These are phyloP conservation scores for Lacanobia oleracea DNA, from an alignment of 2,888 invertebrate species.

Conservation along the genomic window DNA sequence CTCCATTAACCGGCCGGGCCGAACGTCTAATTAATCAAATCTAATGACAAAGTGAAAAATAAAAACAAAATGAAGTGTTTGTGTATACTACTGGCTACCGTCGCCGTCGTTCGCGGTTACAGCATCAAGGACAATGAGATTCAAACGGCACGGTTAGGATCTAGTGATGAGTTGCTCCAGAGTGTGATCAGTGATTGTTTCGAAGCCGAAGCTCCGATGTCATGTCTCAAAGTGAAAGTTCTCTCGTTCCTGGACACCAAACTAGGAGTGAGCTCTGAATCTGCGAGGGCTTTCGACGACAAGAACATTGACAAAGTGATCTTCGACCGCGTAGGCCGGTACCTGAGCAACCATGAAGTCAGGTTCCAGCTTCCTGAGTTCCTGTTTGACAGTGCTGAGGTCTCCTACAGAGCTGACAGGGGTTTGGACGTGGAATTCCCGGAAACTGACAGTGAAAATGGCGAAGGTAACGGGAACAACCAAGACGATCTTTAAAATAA, in stretches of 20 bases:
- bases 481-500: not conserved
- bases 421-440: slow-evolving; percentile 92
- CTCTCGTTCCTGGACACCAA: slow-evolving; percentile 94
- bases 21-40: slow-evolving; percentile 87
- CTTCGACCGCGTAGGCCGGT: slow-evolving; percentile 93
- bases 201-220: slow-evolving; percentile 92
- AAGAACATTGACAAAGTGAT: slow-evolving; percentile 94
- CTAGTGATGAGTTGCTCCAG: slow-evolving; percentile 93
- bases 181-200: slow-evolving; percentile 94
- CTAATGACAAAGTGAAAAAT: slow-evolving; percentile 85
- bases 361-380: slow-evolving; percentile 93
- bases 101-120: slow-evolving; percentile 86
- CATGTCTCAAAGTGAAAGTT: slow-evolving; percentile 94
- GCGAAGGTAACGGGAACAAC: slow-evolving; percentile 85
- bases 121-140: slow-evolving; percentile 91
- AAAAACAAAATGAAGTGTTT: slow-evolving; percentile 87
- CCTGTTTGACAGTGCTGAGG: slow-evolving; percentile 92
- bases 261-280: slow-evolving; percentile 91
- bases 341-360: slow-evolving; percentile 94
- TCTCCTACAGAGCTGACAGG: slow-evolving; percentile 92
- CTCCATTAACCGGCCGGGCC: slow-evolving; percentile 87
- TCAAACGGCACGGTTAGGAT: slow-evolving; percentile 89
- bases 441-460: slow-evolving; percentile 86
- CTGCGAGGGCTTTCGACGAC: slow-evolving; percentile 91
- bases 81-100: slow-evolving; percentile 88